Percentiles rank a stretch among this genome's conserved stretches.
phyloP scores from a whole-genome alignment of 1,140 invertebrate genomes.

The Drosophila parabipectinata region DNA sequence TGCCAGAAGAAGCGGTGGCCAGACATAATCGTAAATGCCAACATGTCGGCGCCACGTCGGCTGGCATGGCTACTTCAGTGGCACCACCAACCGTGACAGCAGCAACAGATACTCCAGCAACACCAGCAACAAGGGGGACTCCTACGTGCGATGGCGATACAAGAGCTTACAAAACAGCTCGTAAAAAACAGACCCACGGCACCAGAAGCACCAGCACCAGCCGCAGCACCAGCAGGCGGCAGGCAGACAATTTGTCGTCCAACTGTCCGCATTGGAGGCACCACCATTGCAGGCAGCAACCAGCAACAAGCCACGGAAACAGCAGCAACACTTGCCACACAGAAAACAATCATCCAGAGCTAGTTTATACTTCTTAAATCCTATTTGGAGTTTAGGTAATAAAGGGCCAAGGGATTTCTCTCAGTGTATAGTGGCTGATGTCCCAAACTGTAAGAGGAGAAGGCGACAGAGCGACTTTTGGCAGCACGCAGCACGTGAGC shows the following conservation, averaged over 20 bases:
- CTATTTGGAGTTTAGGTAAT: background rate
- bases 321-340: constrained; percentile 40
- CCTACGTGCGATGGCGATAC: constrained; percentile 72
- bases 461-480: constrained; percentile 67
- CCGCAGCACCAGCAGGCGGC: constrained; percentile 36
- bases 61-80: constrained; percentile 71
- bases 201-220: background rate
- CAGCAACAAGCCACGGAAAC: constrained; percentile 20
- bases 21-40: constrained; percentile 64
- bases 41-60: constrained; percentile 65
- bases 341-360: background rate
- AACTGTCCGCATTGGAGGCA: constrained; percentile 61
- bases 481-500: constrained; percentile 77
- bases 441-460: constrained; percentile 69
- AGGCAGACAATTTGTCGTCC: constrained; percentile 77
- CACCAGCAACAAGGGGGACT: constrained; percentile 50
- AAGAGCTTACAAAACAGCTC: constrained; percentile 74
- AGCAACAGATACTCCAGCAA: constrained; percentile 18
- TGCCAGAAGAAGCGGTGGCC: constrained; percentile 8
- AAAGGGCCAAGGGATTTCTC: background rate
- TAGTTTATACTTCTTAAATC: background rate
- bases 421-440: constrained; percentile 54
- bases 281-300: constrained; percentile 21
- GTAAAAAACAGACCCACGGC: constrained; percentile 70
- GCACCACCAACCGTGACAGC: constrained; percentile 78